Base-by-base conservation (phyloP, 2,797 vertebrate species). In the Poeciliopsis presidionis region DNA sequence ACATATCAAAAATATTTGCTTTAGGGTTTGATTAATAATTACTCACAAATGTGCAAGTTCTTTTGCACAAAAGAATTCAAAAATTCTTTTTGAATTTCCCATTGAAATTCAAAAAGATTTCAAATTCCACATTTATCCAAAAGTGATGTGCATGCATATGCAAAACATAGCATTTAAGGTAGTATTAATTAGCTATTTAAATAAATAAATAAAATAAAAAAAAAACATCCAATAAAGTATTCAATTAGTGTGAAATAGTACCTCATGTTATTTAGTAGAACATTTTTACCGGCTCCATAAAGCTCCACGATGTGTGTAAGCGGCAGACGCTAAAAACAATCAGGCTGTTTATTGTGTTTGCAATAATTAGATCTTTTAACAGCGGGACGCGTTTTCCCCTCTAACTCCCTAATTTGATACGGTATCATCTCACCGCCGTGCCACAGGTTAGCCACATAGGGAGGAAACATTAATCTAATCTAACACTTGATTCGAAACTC, bases 391-490 rank as follows among this genome's bases (percentile, higher is more conserved):
- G 77, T 84, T 91, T 81, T 82, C 84, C 87, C 88, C 88, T 90
- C 81, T 87, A 92, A 93, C 91, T 94, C 90, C 82, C 88, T 95
- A 93, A 94, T 94, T 92, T 93, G 93, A 95, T 94, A 89, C 84
- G 83, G 78, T 85, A 86, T 80, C 75, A 25, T 90, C 89, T 92
- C 91, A 87, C 92, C 86, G 41, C 86, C 5, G 84, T 85, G 89
- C 90, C 78, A 84, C 93, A 90, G 92, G 90, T 94, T 93, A 93
- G 77, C 87, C 93, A 93, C 92, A 90, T 76, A 88, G 93, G 92
- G 92, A 93, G 93, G 87, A 91, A 92, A 86, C 92, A 93, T 92
- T 95, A 89, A 93, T 94, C 90, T 92, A 93, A 94, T 93, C 89
- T 84, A 87, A 92, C 91, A 93, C 92, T 95, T 93, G 89, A 90